phyloP scores from a whole-genome alignment of 92 coral and sea anemone species.

The Epizoanthus stellaris region DNA sequence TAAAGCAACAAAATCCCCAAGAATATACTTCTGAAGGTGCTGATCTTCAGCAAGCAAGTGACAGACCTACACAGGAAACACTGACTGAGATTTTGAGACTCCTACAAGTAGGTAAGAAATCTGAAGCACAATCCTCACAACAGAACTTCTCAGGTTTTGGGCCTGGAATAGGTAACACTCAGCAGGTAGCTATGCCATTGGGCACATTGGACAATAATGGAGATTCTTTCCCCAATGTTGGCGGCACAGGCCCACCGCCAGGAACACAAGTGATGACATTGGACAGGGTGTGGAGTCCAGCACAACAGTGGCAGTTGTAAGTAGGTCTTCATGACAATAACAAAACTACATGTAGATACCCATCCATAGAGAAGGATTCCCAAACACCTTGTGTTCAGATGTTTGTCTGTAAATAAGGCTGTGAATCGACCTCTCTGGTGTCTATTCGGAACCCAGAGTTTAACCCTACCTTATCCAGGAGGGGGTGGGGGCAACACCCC shows the following conservation, averaged over 20 bases:
- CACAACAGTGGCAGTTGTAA: conserved; percentile 19
- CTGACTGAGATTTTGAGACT: conserved; percentile 75
- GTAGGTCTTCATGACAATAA: neutral
- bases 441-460: too few relatives aligned
- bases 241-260: neutral
- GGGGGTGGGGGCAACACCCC: too few relatives aligned
- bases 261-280: neutral
- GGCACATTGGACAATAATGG: neutral
- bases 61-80: conserved; percentile 71
- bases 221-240: neutral
- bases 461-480: too few relatives aligned
- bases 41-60: conserved; percentile 45
- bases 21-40: neutral
- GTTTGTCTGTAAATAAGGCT: too few relatives aligned
- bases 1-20: conserved; percentile 27
- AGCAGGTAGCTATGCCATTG: neutral
- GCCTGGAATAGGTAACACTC: neutral
- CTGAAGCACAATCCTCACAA: conserved; percentile 27
- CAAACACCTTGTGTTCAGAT: too few relatives aligned
- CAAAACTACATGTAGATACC: neutral
- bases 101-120: conserved; percentile 57
- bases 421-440: too few relatives aligned
- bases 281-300: neutral
- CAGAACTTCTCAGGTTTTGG: neutral
- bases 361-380: neutral